Percentiles rank a stretch among this genome's conserved stretches.
phyloP scores from a whole-genome alignment of 2,113 vertebrate species.

The Desmodus rotundus region DNA sequence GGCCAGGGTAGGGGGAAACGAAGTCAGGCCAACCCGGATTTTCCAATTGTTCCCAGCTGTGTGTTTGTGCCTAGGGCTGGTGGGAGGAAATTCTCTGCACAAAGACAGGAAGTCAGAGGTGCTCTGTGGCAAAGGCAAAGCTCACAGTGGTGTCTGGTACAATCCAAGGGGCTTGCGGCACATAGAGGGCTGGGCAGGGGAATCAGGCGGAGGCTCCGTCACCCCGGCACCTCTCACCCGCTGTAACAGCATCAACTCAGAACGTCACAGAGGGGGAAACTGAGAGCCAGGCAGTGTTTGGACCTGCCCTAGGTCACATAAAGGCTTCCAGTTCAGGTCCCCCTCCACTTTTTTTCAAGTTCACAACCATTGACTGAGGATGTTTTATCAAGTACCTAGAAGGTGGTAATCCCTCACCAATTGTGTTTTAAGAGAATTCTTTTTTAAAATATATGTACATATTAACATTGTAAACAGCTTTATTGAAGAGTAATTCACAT shows the following conservation, averaged over 20 bases:
- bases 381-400: neutral
- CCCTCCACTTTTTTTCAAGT: neutral
- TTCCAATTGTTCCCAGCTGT: slow-evolving; percentile 10
- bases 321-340: neutral
- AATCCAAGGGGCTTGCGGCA: rapidly evolving
- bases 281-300: neutral
- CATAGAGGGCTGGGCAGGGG: neutral
- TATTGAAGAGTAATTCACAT: neutral
- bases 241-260: neutral
- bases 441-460: neutral
- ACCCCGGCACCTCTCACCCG: neutral
- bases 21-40: neutral
- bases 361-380: neutral
- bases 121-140: neutral
- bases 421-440: neutral
- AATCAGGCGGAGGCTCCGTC: neutral
- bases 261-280: neutral
- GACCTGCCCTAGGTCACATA: neutral
- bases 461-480: neutral
- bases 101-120: slow-evolving; percentile 58
- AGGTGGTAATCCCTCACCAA: neutral
- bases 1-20: neutral
- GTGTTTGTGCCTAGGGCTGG: neutral
- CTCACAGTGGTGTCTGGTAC: neutral
- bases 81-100: slow-evolving; percentile 50